Conservation (phyloP, 2,888 invertebrate species). For the Mactromeris polynyma region DNA sequence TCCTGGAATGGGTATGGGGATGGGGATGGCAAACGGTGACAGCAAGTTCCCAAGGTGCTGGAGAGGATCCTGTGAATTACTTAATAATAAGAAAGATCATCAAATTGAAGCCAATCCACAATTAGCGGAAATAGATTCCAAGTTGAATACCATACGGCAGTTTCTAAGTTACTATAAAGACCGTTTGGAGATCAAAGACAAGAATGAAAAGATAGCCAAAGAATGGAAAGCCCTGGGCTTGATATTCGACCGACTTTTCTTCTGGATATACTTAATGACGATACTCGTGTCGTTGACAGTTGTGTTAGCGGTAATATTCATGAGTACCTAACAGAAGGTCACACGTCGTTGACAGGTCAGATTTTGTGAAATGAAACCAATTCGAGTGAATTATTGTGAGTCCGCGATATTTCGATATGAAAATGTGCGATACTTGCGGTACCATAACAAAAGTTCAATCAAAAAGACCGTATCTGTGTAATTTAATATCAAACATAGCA, state of each 20-base stretch:
- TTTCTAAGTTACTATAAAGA: constrained; percentile 79
- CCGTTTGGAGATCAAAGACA: constrained; percentile 83
- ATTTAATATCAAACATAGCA: background rate
- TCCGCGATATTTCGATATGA: background rate
- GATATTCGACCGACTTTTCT: constrained; percentile 85
- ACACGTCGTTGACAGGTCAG: background rate
- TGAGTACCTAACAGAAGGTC: constrained; percentile 44
- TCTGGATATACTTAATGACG: constrained; percentile 83
- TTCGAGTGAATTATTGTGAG: background rate
- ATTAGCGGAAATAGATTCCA: constrained; percentile 77
- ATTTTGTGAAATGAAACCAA: background rate
- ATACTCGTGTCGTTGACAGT: constrained; percentile 83
- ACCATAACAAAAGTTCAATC: background rate
- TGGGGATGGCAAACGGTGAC: constrained; percentile 75
- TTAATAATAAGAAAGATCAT: constrained; percentile 52
- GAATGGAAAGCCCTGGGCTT: constrained; percentile 86
- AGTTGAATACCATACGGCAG: constrained; percentile 78
- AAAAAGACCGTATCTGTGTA: background rate
- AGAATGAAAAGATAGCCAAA: constrained; percentile 81
- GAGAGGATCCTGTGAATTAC: constrained; percentile 71
- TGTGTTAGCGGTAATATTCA: constrained; percentile 77
- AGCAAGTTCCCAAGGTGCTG: constrained; percentile 74
- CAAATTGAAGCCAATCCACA: constrained; percentile 72
- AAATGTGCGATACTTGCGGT: background rate
- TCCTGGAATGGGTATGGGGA: constrained; percentile 59